Evolutionary conservation across 2,797 vertebrate species (phyloP), one percentile per base, ranked within the genome.

Genomic region (Spheniscus humboldti): DNA sequence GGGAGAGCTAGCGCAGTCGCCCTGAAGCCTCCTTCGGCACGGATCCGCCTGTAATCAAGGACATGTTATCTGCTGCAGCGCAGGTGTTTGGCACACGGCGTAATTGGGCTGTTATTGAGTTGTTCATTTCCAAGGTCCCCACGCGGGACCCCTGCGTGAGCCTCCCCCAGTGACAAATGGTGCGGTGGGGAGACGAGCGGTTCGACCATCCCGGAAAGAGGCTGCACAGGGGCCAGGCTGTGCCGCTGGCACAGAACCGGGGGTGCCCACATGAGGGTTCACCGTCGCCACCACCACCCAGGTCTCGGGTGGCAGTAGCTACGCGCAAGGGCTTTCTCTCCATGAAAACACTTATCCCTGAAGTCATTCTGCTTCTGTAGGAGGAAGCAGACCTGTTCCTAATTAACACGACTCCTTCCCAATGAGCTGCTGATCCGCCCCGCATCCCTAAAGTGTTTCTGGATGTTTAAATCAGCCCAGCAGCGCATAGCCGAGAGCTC

Each of bases 381-480:
- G 75, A 95, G 62, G 27, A 31, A 91, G 69, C 35, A 91, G 89
- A 92, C 53, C 82, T 24, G 47, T 25, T 96, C 73, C 82, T 92
- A 78, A 88, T 81, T 68, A 91, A 62, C 67, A 41, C 3, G 1
- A 10, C 85, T 85, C 90, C 83, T 85, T 91, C 73, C 71, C 75
- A 73, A 53, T 2, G 53, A 96, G 83, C 90, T 62, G 59, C 85
- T 90, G 66, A 93, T 91, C 86, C 66, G 39, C 52, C 13, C 78
- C 0, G 8, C 88, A 67, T 78, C 93, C 67, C 90, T 59, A 1
- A 94, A 86, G 76, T 53, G 66, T 43, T 86, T 76, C 74, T 35
- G 74, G 64, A 76, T 72, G 79, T 84, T 96, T 95, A 83, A 81
- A 86, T 86, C 86, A 95, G 89, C 66, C 87, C 37, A 7, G 89